Base-by-base conservation (phyloP, 2,888 invertebrate species). In the Phytoseiulus persimilis region DNA sequence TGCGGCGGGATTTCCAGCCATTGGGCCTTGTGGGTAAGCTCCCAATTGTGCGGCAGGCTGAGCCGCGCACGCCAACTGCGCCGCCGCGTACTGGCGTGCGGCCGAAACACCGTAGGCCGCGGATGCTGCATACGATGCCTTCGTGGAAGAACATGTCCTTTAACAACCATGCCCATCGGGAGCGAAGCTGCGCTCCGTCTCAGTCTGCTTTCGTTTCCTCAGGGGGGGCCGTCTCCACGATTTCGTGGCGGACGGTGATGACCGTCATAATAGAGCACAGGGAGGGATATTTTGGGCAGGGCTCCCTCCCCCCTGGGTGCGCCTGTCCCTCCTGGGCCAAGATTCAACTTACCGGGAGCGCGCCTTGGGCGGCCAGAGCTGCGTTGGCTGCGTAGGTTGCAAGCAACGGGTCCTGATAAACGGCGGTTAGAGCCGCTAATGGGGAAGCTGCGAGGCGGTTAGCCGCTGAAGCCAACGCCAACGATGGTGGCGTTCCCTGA, bases 321-420 rank as follows among this genome's bases (percentile, higher is more conserved):
- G n/a, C n/a, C n/a, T n/a, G 39, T 39, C 39, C 39, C 9, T 39
- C 39, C 2, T 65, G n/a, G n/a, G n/a, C n/a, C n/a, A n/a, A n/a
- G n/a, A n/a, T 28, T 14, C 39, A 87, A 87, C 87, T 87, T 11
- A 87, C 87, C 87, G 87, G 87, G 33, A 87, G 45, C 1, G 87
- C 87, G 87, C 87, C 87, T 87, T 87, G 87, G 0, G 87, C 87
- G 39, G 39, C 87, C 33, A 87, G 87, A 9, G 87, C 87, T 28
- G 87, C 87, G 33, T 87, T 87, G 32, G 87, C 87, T 33, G 87
- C 87, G 87, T 87, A 87, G 9, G 87, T 87, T 28, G 87, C 87
- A 23, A 87, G 87, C 87, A 87, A n/a, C 39, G 87, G 87, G 87
- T 87, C 87, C 39, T 87, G 87, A 31, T 87, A 87, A 14, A 87